Evolutionary conservation across 2,113 vertebrate species (phyloP).

Genomic region (Setophaga petechia): DNA sequence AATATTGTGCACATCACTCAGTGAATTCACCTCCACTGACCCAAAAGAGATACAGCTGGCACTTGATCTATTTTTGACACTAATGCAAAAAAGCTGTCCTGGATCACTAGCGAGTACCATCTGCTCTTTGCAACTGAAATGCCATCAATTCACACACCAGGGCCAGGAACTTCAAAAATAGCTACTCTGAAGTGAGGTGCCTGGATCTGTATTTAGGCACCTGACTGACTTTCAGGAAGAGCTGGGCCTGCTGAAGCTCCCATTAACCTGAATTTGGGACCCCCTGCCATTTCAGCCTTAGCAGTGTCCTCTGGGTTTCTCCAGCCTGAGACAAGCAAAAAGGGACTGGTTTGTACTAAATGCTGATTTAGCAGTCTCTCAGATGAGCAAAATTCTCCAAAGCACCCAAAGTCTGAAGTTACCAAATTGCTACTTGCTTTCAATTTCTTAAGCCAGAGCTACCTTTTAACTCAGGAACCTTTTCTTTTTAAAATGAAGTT

Average conservation of each 20-base stretch:
- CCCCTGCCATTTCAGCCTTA: not conserved
- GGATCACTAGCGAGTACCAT: constrained; percentile 21
- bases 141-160: constrained; percentile 19
- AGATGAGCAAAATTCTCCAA: not conserved
- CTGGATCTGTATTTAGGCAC: not conserved
- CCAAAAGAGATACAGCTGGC: constrained; percentile 35
- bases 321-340: not conserved
- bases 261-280: not conserved
- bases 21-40: constrained; percentile 32
- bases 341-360: not conserved
- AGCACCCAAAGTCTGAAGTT: not conserved
- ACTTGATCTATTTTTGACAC: constrained; percentile 37
- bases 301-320: not conserved
- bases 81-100: constrained; percentile 49
- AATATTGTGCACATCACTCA: not conserved
- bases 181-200: not conserved
- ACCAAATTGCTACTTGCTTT: not conserved
- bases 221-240: not conserved
- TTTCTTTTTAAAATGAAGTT: no score
- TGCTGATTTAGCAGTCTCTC: not conserved
- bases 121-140: constrained; percentile 51
- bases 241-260: not conserved
- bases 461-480: not conserved
- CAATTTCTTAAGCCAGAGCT: not conserved
- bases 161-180: constrained; percentile 43